phyloP scores from a whole-genome alignment of 2,888 invertebrate genomes.

The Drosophila pseudotalamancana region DNA sequence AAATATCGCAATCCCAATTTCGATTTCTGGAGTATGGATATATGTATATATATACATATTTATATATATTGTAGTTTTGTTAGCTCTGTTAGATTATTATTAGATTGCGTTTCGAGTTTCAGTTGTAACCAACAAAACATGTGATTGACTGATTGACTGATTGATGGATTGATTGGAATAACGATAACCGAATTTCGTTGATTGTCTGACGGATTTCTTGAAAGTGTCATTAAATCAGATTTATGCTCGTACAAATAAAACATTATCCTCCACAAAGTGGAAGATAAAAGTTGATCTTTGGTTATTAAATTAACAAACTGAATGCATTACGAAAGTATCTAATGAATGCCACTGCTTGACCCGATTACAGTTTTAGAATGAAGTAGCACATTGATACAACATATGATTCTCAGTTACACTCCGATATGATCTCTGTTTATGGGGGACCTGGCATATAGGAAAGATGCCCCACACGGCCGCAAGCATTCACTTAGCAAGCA shows the following conservation, averaged over 20 bases:
- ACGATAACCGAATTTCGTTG: not conserved
- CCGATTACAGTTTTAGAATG: slow-evolving; percentile 10
- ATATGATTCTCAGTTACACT: slow-evolving; percentile 32
- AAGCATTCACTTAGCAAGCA: slow-evolving; percentile 20
- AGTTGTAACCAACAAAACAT: no score
- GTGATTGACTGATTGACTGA: not conserved
- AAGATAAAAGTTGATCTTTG: no score
- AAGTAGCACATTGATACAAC: slow-evolving; percentile 39
- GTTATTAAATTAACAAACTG: not conserved
- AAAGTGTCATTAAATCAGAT: not conserved
- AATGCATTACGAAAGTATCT: slow-evolving; percentile 3
- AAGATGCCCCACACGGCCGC: slow-evolving; percentile 28
- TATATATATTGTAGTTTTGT: no score
- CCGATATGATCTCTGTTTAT: slow-evolving; percentile 23
- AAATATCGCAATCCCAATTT: not conserved
- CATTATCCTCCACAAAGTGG: no score
- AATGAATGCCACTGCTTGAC: not conserved
- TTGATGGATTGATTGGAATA: not conserved
- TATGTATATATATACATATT: no score
- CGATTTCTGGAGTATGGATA: no score
- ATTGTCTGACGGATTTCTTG: not conserved
- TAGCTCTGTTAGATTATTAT: no score
- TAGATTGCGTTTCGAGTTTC: no score
- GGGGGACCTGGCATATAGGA: not conserved
- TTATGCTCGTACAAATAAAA: not conserved